Conservation (phyloP, 2,113 vertebrate species). For the Thamnaconus septentrionalis region DNA sequence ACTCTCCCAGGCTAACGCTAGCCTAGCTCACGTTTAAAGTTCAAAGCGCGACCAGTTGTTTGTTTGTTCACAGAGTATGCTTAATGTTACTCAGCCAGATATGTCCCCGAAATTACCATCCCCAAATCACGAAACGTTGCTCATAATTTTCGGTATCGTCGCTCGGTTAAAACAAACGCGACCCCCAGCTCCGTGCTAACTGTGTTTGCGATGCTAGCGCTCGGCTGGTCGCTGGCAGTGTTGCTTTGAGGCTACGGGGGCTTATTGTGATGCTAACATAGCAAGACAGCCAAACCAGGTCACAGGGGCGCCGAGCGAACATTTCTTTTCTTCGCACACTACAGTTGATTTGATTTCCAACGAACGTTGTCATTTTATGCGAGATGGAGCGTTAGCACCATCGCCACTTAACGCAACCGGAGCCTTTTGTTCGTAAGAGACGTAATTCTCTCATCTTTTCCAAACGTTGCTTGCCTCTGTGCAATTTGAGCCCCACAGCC, state of each 20-base stretch:
- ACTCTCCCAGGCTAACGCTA: slow-evolving; percentile 43
- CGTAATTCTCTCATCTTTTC: not conserved
- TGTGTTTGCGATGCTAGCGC: slow-evolving; percentile 52
- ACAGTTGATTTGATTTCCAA: slow-evolving; percentile 26
- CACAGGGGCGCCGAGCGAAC: slow-evolving; percentile 39
- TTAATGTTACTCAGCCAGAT: too few relatives aligned
- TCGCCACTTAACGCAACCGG: not conserved
- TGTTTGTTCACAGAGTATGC: too few relatives aligned
- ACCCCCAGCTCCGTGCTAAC: slow-evolving; percentile 16
- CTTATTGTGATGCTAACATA: slow-evolving; percentile 74
- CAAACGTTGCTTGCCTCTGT: not conserved
- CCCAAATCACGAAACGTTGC: too few relatives aligned
- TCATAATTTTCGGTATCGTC: too few relatives aligned
- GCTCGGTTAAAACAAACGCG: too few relatives aligned
- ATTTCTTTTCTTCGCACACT: not conserved
- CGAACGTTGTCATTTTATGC: slow-evolving; percentile 24
- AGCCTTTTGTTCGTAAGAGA: slow-evolving; percentile 41
- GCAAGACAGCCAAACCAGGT: slow-evolving; percentile 63
- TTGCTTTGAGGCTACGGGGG: slow-evolving; percentile 37
- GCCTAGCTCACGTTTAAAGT: slow-evolving; percentile 50
- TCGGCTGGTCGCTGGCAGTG: slow-evolving; percentile 34
- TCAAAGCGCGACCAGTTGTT: not conserved
- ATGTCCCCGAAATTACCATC: too few relatives aligned
- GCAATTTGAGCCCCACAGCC: not conserved
- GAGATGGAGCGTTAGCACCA: not conserved